These are phyloP conservation scores for Ceuthmochares aereus DNA, from an alignment of 2,113 vertebrate species.

Conservation along the genomic window DNA sequence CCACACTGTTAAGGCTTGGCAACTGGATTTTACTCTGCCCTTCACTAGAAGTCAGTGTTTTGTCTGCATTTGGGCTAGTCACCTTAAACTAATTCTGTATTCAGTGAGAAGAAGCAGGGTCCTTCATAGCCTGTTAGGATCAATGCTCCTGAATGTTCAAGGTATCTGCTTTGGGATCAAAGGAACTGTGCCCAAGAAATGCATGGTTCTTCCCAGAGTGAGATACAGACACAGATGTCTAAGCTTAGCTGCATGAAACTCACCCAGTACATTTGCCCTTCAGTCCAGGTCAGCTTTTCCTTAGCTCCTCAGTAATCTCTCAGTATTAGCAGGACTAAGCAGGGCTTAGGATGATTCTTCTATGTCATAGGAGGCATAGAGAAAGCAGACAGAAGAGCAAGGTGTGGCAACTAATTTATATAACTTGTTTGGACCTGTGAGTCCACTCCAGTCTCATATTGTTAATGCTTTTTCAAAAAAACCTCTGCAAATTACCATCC, in stretches of 20 bases:
- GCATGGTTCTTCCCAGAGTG: background rate
- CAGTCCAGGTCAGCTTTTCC: background rate
- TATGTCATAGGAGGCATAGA: background rate
- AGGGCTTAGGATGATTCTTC: background rate
- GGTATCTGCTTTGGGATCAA: background rate
- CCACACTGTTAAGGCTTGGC: background rate
- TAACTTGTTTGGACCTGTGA: background rate
- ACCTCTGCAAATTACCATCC: background rate
- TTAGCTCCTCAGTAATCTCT: background rate
- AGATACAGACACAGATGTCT: background rate
- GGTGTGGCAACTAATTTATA: background rate
- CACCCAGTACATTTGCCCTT: background rate
- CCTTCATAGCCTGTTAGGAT: background rate
- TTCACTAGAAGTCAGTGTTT: background rate
- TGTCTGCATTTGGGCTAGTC: background rate
- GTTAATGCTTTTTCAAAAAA: background rate
- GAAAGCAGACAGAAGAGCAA: background rate
- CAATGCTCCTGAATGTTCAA: background rate
- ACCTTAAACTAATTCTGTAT: background rate
- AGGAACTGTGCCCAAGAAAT: background rate
- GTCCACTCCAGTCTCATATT: background rate
- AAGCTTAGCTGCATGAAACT: background rate
- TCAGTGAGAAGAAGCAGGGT: background rate
- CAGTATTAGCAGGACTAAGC: background rate
- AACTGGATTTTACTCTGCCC: background rate